Conservation (phyloP, 2,888 invertebrate genomes). For the Junonia oenone region DNA sequence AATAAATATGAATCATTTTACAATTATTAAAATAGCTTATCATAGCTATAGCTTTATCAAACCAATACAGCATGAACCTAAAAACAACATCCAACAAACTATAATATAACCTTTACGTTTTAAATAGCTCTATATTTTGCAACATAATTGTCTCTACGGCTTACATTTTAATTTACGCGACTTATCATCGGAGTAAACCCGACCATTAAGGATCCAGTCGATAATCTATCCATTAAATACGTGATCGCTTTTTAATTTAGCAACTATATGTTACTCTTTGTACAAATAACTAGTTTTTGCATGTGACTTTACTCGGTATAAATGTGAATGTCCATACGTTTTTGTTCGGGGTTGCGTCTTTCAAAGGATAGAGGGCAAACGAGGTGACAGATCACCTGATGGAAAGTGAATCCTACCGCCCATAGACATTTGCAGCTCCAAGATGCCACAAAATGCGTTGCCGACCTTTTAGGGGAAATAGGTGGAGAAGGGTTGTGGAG, state of each 20-base stretch:
- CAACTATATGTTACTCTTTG: neutral
- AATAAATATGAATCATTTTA: neutral
- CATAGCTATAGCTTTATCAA: neutral
- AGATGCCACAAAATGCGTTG: too few relatives aligned
- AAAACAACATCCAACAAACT: neutral
- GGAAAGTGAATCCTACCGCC: too few relatives aligned
- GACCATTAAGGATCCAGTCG: neutral
- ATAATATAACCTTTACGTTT: neutral
- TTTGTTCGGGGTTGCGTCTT: too few relatives aligned
- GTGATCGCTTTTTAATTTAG: neutral
- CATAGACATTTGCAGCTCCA: too few relatives aligned
- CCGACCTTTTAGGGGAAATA: too few relatives aligned
- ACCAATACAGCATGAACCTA: neutral
- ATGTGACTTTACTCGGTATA: neutral
- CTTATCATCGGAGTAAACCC: neutral
- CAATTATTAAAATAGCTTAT: neutral
- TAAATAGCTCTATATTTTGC: neutral
- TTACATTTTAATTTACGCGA: conserved; percentile 1
- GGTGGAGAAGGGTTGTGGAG: too few relatives aligned
- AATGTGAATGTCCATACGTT: neutral
- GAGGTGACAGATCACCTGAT: too few relatives aligned
- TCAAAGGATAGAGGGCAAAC: too few relatives aligned
- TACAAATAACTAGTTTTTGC: neutral
- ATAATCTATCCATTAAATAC: neutral
- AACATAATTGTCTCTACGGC: neutral